Conservation (phyloP, 2,797 vertebrate genomes). For the Periophthalmus magnuspinnatus region DNA sequence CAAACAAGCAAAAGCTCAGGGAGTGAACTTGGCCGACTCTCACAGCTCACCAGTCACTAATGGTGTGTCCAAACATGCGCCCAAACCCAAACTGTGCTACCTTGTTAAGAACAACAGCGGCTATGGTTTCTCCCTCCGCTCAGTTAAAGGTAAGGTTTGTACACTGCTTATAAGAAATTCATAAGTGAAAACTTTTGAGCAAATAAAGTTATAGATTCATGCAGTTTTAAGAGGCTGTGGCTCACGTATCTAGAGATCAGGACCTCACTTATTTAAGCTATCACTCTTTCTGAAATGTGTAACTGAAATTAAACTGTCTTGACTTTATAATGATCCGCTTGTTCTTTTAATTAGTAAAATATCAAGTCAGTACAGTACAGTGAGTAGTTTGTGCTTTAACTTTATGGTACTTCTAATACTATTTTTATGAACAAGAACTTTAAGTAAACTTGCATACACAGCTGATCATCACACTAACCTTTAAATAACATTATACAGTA, state of each 20-base stretch:
- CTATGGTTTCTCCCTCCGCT: constrained; percentile 88
- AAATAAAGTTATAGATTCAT: no score
- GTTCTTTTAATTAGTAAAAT: not conserved
- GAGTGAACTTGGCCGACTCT: constrained; percentile 73
- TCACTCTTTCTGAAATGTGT: no score
- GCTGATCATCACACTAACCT: no score
- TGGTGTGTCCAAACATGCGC: constrained; percentile 34
- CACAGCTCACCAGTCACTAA: constrained; percentile 54
- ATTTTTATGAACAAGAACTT: no score
- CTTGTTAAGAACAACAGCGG: constrained; percentile 78
- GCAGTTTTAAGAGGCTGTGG: no score
- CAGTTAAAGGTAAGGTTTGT: constrained; percentile 77
- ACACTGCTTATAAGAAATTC: not conserved
- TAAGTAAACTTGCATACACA: no score
- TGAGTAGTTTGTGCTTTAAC: not conserved
- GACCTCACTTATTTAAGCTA: no score
- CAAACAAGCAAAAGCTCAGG: constrained; percentile 75
- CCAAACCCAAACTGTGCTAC: constrained; percentile 87
- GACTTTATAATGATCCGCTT: no score
- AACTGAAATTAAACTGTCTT: not conserved
- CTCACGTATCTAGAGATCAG: no score
- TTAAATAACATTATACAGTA: not conserved
- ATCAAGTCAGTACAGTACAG: not conserved
- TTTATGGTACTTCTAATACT: not conserved
- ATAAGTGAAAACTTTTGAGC: no score